These are phyloP conservation scores for Lepidonotus clava DNA, from an alignment of 2,888 invertebrate species.

Conservation along the genomic window DNA sequence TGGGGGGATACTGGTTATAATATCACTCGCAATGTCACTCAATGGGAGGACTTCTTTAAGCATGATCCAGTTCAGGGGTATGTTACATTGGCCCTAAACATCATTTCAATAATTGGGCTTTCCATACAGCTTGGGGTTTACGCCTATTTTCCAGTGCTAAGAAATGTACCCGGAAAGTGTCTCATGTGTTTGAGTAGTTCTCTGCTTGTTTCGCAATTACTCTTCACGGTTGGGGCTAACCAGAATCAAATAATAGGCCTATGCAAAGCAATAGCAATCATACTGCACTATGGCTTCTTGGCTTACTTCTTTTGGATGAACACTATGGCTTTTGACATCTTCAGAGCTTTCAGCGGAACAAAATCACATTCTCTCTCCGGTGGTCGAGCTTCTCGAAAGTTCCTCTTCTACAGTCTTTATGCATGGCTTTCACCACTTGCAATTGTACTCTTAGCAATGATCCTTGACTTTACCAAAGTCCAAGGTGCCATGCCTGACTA, in stretches of 20 bases:
- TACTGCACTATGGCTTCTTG: constrained; percentile 39
- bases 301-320: constrained; percentile 56
- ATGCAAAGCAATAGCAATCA: constrained; percentile 36
- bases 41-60: constrained; percentile 38
- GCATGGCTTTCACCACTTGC: constrained; percentile 12
- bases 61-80: constrained; percentile 14
- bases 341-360: background rate
- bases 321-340: constrained; percentile 45
- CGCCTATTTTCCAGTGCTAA: constrained; percentile 22
- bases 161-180: constrained; percentile 49
- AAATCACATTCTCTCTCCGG: background rate
- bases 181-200: constrained; percentile 33
- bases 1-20: background rate
- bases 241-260: background rate
- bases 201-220: constrained; percentile 28
- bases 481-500: constrained; percentile 43
- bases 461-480: background rate
- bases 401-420: constrained; percentile 21
- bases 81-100: constrained; percentile 13
- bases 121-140: constrained; percentile 34
- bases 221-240: constrained; percentile 7
- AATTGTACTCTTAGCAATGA: background rate
- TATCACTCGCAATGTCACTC: constrained; percentile 2
- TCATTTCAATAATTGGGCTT: constrained; percentile 44
- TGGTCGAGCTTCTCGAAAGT: background rate